Evolutionary conservation across 1,140 invertebrate species (phyloP).

Genomic region (Calephelis virginiensis): DNA sequence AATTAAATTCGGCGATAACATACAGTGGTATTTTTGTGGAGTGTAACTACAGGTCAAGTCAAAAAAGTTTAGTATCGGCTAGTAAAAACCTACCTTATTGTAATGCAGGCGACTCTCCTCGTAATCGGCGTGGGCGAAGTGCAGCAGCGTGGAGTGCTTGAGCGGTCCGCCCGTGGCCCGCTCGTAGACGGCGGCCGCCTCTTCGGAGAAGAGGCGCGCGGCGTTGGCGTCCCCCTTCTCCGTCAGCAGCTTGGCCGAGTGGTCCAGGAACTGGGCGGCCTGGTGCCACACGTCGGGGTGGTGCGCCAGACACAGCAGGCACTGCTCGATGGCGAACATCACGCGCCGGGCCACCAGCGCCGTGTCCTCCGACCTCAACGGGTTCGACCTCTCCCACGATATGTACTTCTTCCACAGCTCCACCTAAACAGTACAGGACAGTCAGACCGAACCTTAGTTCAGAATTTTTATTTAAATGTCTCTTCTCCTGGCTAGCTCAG

Average conservation of each 20-base stretch:
- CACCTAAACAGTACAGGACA: too few species aligned
- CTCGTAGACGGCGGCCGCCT: slow-evolving; percentile 96
- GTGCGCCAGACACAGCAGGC: slow-evolving; percentile 96
- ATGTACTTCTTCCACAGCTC: slow-evolving; percentile 99
- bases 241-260: slow-evolving; percentile 93
- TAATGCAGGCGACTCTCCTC: slow-evolving; percentile 98
- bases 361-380: slow-evolving; percentile 96
- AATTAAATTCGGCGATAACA: too few species aligned
- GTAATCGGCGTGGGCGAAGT: slow-evolving; percentile 99
- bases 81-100: slow-evolving; percentile 83
- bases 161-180: slow-evolving; percentile 92
- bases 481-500: too few species aligned
- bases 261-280: slow-evolving; percentile 96
- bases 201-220: slow-evolving; percentile 94
- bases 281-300: slow-evolving; percentile 99
- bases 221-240: slow-evolving; percentile 98
- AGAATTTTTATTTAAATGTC: too few species aligned
- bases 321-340: slow-evolving; percentile 99
- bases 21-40: too few species aligned
- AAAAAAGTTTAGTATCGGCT: too few species aligned
- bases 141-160: slow-evolving; percentile 94
- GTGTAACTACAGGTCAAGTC: too few species aligned
- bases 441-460: neutral
- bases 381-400: slow-evolving; percentile 97
- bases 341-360: slow-evolving; percentile 94